These are phyloP conservation scores for Parambassis ranga DNA, from an alignment of 2,797 vertebrate species.

Conservation along the genomic window DNA sequence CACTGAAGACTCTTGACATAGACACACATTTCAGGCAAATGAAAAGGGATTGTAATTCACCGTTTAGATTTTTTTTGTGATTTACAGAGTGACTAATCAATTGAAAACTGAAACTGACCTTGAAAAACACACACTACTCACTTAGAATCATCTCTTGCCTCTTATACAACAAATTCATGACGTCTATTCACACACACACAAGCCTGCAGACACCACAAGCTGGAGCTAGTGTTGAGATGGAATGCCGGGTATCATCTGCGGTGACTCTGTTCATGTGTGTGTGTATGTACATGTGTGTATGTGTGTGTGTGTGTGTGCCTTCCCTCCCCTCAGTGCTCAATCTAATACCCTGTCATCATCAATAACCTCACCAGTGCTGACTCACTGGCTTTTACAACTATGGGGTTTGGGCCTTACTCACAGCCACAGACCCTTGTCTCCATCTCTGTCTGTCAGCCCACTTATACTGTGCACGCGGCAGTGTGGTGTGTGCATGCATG, in stretches of 20 bases:
- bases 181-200: constrained; percentile 6
- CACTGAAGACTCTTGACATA: neutral
- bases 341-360: constrained; percentile 80
- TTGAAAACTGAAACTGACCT: too few relatives aligned
- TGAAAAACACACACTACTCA: neutral
- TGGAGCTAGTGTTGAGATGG: constrained; percentile 54
- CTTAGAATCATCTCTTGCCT: constrained; percentile 15
- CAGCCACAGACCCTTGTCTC: constrained; percentile 72
- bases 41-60: constrained; percentile 1
- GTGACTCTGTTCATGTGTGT: constrained; percentile 38
- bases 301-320: constrained; percentile 12
- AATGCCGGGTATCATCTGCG: constrained; percentile 65
- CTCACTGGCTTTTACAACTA: constrained; percentile 73
- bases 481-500: neutral
- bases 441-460: constrained; percentile 50
- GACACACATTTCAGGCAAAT: constrained; percentile 4
- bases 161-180: constrained; percentile 21
- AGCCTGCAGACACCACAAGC: constrained; percentile 56
- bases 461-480: neutral
- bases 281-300: constrained; percentile 8
- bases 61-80: constrained; percentile 16
- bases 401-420: constrained; percentile 70
- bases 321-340: constrained; percentile 58
- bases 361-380: constrained; percentile 78
- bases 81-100: constrained; percentile 31